Evolutionary conservation across 2,888 invertebrate genomes (phyloP), one percentile per base, ranked within the genome.

Genomic region (Exocentrus adspersus): DNA sequence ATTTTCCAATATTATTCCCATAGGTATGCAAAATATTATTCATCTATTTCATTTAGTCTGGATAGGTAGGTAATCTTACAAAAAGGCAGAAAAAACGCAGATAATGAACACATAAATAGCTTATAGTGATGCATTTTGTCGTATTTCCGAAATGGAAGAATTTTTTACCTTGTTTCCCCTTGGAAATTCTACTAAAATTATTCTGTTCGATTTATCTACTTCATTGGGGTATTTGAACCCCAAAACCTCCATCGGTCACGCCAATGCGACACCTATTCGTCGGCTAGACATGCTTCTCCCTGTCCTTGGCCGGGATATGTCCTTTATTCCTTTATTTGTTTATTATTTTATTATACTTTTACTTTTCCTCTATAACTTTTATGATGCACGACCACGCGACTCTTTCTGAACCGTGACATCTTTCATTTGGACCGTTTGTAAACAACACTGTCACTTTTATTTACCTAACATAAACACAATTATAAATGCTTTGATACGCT

Each of bases 291-390:
- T 62, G 52, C 62, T 62, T 58, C 58, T 10, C 19, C 32, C 46
- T 62, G 72, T 43, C 76, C 76, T 76, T 74, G 75, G 74, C 73
- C 76, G 69, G 60, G 65, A 75, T 72, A 67, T 71, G 65, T 28
- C 54, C 58, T 56, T 65, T 57, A 32, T 46, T 50, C 67, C 46
- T 68, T 60, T 63, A 59, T 54, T 54, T 46, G 56, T 71, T 72
- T 72, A 73, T 72, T 53, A 51, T 65, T 75, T 77, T 77, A 77
- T 75, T 77, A n/a, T n/a, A 77, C 77, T 77, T 74, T 77, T 75
- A 77, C 77, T 77, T 77, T 77, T 74, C 72, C 70, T 68, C 51
- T 24, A 54, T 21, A 24, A 43, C 1, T 37, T 60, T 64, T 66
- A n/a, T 65, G 64, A 66, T 60, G 63, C 62, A 64, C 57, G 67